These are phyloP conservation scores for Harpalus rufipes DNA, from an alignment of 2,888 invertebrate genomes.

Conservation along the genomic window DNA sequence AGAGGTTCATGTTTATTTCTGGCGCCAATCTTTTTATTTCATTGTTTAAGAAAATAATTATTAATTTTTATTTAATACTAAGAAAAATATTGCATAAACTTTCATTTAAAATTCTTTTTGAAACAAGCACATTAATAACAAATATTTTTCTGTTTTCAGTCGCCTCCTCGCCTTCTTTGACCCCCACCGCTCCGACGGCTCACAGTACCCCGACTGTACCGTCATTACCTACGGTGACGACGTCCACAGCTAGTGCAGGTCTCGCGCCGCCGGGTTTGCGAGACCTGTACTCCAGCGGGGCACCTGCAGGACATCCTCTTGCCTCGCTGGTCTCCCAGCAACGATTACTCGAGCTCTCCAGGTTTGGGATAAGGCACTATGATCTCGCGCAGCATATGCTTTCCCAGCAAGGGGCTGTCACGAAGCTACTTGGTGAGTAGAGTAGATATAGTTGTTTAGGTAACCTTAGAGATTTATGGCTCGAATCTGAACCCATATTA, in stretches of 20 bases:
- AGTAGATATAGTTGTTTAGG: neutral
- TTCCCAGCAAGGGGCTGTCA: slow-evolving; percentile 94
- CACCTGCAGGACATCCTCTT: slow-evolving; percentile 81
- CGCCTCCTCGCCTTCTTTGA: slow-evolving; percentile 80
- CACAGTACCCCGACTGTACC: too few species aligned
- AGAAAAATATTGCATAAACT: too few species aligned
- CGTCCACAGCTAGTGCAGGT: slow-evolving; percentile 72
- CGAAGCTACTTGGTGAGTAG: slow-evolving; percentile 92
- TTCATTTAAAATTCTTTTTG: too few species aligned
- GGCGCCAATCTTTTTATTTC: too few species aligned
- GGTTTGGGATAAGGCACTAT: slow-evolving; percentile 91
- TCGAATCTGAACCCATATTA: too few species aligned
- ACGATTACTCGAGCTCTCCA: slow-evolving; percentile 88
- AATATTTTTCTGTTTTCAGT: slow-evolving; percentile 76
- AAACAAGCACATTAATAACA: too few species aligned
- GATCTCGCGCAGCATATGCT: slow-evolving; percentile 95
- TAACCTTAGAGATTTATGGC: neutral
- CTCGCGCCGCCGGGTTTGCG: slow-evolving; percentile 72
- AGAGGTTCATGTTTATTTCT: too few species aligned
- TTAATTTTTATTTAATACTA: too few species aligned
- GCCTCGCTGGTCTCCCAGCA: slow-evolving; percentile 88
- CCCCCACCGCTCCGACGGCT: slow-evolving; percentile 74
- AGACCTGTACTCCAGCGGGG: slow-evolving; percentile 76
- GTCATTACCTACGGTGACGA: slow-evolving; percentile 72
- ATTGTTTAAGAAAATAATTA: too few species aligned